Percentiles rank a stretch among this genome's conserved stretches.
Conservation (phyloP, 1,140 invertebrate species). For the Marisa cornuarietis region DNA sequence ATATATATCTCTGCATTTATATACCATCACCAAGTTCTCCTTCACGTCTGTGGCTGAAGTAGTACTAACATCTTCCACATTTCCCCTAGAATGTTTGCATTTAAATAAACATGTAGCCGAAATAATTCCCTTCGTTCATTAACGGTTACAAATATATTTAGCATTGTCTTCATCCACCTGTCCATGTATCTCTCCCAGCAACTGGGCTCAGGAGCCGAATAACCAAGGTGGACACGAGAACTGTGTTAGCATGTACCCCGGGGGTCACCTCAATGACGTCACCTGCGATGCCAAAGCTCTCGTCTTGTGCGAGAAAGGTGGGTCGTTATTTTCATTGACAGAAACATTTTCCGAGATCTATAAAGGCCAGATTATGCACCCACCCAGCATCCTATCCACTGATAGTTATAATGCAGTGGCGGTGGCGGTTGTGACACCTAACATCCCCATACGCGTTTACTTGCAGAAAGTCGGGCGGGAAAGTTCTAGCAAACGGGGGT, state of each 20-base stretch:
- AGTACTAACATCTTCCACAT: neutral
- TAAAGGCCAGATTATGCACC: too few species aligned
- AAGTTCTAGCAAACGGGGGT: too few species aligned
- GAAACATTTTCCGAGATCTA: too few species aligned
- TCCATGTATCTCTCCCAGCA: conserved; percentile 20
- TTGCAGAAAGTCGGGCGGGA: too few species aligned
- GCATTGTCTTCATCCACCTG: neutral
- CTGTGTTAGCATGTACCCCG: conserved; percentile 25
- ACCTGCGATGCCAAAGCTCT: conserved; percentile 25
- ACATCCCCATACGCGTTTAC: too few species aligned
- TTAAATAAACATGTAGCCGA: neutral
- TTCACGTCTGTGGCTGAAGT: too few species aligned
- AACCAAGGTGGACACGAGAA: conserved; percentile 37
- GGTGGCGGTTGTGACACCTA: too few species aligned
- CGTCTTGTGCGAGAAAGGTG: conserved; percentile 34
- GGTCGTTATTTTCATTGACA: too few species aligned
- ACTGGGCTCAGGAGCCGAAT: conserved; percentile 43
- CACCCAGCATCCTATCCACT: too few species aligned
- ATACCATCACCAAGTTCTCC: too few species aligned
- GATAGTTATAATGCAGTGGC: too few species aligned
- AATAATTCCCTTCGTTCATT: neutral
- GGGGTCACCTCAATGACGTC: conserved; percentile 36
- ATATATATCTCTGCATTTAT: too few species aligned
- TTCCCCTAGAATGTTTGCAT: neutral
- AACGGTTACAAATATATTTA: neutral